Percentiles rank a stretch among this genome's conserved stretches.
These are phyloP conservation scores for Ophion costatus DNA, from an alignment of 2,888 invertebrate species.

Conservation along the genomic window DNA sequence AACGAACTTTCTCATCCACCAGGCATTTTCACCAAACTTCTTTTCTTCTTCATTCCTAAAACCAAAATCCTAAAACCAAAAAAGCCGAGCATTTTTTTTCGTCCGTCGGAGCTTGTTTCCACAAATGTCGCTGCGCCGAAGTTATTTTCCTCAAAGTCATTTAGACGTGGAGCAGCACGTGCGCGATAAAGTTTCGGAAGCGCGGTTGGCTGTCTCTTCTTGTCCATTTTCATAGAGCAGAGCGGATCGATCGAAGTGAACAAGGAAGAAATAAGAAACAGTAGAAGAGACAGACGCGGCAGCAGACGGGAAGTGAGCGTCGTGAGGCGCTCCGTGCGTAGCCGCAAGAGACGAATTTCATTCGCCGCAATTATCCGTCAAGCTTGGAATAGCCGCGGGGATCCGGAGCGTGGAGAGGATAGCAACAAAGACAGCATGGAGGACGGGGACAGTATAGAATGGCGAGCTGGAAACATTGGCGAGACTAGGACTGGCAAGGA, in stretches of 20 bases:
- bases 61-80: too few relatives aligned
- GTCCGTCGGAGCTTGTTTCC: too few relatives aligned
- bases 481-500: conserved; percentile 36
- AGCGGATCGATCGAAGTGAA: background rate
- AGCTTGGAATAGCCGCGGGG: conserved; percentile 32
- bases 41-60: too few relatives aligned
- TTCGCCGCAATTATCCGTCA: conserved; percentile 74
- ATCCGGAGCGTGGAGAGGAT: conserved; percentile 14
- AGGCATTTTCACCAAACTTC: too few relatives aligned
- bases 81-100: too few relatives aligned
- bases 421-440: background rate
- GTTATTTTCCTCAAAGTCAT: background rate
- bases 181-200: too few relatives aligned
- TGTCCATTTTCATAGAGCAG: conserved; percentile 66
- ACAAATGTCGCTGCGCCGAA: background rate
- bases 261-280: conserved; percentile 15
- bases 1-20: too few relatives aligned
- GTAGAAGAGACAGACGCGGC: conserved; percentile 10
- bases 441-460: background rate
- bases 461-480: conserved; percentile 29
- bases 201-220: too few relatives aligned
- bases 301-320: conserved; percentile 44
- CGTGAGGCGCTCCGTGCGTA: conserved; percentile 49
- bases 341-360: conserved; percentile 74
- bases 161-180: background rate